These are phyloP conservation scores for Muntiacus reevesi DNA, from an alignment of 2,113 vertebrate genomes.

Conservation along the genomic window DNA sequence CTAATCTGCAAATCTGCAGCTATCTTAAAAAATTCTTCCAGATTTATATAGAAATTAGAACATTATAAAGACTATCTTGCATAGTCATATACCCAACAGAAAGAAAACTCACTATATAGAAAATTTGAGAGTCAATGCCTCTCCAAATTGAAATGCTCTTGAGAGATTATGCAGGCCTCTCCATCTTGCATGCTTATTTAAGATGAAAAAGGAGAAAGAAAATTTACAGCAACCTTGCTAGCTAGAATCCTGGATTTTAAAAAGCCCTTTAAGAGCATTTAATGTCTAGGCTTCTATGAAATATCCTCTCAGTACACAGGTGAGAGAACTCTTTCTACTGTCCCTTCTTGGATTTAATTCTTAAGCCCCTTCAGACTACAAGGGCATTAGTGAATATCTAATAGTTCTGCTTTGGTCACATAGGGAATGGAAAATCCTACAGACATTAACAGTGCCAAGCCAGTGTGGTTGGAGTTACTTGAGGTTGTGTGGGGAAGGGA, in stretches of 20 bases:
- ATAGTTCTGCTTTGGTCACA: background rate
- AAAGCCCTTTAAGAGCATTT: background rate
- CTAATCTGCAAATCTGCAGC: background rate
- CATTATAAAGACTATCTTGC: background rate
- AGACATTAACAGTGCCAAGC: slow-evolving; percentile 8
- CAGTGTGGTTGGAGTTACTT: background rate
- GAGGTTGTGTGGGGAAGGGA: background rate
- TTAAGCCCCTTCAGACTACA: background rate
- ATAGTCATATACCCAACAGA: background rate
- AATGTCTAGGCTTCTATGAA: background rate
- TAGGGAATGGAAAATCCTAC: slow-evolving; percentile 10
- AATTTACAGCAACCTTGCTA: background rate
- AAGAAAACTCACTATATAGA: background rate
- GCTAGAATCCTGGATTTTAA: slow-evolving; percentile 4
- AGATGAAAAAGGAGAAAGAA: background rate
- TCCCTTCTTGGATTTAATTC: background rate
- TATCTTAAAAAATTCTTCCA: background rate
- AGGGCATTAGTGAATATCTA: background rate
- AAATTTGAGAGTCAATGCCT: background rate
- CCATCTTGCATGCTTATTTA: background rate
- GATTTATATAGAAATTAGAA: background rate
- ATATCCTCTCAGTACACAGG: background rate
- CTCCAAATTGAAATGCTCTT: background rate
- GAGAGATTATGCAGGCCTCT: background rate
- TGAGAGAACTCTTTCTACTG: background rate